Conservation (phyloP, 2,113 vertebrate genomes). For the Vidua macroura region DNA sequence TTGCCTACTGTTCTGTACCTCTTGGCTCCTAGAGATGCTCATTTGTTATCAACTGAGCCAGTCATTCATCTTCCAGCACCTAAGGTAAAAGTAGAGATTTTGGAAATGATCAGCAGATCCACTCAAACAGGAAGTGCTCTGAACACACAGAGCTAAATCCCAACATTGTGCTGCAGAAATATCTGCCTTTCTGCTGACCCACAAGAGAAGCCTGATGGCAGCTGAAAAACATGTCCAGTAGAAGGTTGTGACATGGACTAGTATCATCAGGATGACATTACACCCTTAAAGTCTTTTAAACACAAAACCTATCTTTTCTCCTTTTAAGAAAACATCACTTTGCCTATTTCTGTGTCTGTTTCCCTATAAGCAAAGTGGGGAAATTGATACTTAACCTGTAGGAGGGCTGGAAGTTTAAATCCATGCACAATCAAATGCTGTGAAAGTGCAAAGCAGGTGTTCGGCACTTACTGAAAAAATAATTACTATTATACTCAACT, state of each 20-base stretch:
- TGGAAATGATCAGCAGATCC: background rate
- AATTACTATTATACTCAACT: background rate
- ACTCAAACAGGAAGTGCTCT: background rate
- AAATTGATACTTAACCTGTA: background rate
- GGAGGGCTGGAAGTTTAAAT: constrained; percentile 5
- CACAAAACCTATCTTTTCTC: background rate
- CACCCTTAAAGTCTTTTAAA: background rate
- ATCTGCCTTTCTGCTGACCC: background rate
- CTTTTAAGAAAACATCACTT: background rate
- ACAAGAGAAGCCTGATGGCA: background rate
- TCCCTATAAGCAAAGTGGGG: background rate
- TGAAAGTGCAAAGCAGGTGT: background rate
- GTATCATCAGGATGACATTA: background rate
- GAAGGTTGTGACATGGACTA: background rate
- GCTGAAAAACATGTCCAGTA: background rate
- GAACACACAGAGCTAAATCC: background rate
- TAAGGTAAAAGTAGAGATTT: background rate
- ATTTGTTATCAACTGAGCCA: background rate
- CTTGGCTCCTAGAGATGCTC: background rate
- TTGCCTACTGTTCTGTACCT: background rate
- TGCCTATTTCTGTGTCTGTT: background rate
- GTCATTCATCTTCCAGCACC: background rate
- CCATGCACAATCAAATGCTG: background rate
- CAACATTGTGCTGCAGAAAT: background rate
- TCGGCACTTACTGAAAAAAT: background rate